Conservation (phyloP, 2,113 vertebrate species). For the Psilopogon haemacephalus region DNA sequence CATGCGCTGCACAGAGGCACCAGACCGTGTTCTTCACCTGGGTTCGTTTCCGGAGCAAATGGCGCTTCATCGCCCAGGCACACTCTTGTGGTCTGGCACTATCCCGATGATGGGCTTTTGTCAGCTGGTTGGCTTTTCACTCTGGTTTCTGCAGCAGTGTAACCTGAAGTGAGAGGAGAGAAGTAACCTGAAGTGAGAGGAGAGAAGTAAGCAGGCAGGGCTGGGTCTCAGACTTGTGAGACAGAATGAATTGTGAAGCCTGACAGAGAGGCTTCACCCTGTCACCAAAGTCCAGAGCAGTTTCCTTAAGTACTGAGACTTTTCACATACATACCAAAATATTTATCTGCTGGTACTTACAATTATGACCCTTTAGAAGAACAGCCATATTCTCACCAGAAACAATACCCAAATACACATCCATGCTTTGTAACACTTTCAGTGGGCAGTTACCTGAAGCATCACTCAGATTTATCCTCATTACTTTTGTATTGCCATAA, state of each 20-base stretch:
- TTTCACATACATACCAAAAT: not conserved
- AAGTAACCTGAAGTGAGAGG: not conserved
- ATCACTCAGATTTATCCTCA: not conserved
- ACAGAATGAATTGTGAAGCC: too few species aligned
- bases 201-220: accelerated
- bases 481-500: too few species aligned
- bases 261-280: not conserved
- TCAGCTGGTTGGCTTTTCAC: accelerated
- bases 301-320: not conserved
- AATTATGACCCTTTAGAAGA: too few species aligned
- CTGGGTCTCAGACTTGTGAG: not conserved
- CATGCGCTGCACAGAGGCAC: accelerated
- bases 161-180: not conserved
- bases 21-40: accelerated
- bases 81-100: accelerated
- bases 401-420: not conserved
- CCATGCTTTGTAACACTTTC: not conserved
- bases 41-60: accelerated
- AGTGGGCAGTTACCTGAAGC: not conserved
- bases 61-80: accelerated
- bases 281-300: not conserved
- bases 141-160: not conserved
- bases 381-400: not conserved
- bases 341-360: too few species aligned
- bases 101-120: accelerated